These are phyloP conservation scores for Plemyria rubiginata DNA, from an alignment of 2,888 invertebrate genomes.

Conservation along the genomic window DNA sequence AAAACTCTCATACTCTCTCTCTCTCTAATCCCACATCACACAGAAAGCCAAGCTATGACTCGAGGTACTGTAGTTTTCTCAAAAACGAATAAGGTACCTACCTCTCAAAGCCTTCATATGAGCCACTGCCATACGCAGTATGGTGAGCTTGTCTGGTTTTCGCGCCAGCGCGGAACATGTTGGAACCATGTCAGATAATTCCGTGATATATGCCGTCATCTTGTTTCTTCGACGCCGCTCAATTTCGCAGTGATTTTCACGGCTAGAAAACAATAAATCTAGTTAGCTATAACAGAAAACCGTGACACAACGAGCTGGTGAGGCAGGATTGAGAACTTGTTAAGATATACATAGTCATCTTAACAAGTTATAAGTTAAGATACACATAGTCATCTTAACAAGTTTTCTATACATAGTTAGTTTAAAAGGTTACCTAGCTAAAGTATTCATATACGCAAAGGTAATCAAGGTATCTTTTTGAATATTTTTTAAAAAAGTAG, in stretches of 20 bases:
- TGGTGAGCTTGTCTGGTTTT: slow-evolving; percentile 99
- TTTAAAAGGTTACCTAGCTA: slow-evolving; percentile 4
- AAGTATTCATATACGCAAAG: slow-evolving; percentile 20
- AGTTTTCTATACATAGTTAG: no score
- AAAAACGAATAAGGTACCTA: slow-evolving; percentile 84
- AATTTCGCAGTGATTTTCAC: slow-evolving; percentile 99
- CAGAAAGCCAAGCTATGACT: no score
- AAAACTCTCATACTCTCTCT: no score
- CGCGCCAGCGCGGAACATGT: slow-evolving; percentile 98
- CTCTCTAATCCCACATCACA: no score
- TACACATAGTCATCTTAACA: no score
- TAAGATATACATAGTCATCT: no score
- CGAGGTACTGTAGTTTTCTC: not conserved
- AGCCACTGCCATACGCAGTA: slow-evolving; percentile 99
- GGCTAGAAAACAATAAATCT: slow-evolving; percentile 75
- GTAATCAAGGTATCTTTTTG: slow-evolving; percentile 49
- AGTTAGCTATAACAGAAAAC: not conserved
- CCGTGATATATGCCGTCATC: slow-evolving; percentile 99
- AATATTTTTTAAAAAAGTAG: slow-evolving; percentile 55
- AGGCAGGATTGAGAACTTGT: not conserved
- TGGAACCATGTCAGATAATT: slow-evolving; percentile 99
- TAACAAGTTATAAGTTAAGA: no score
- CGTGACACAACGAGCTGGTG: not conserved
- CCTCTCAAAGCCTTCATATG: slow-evolving; percentile 99
- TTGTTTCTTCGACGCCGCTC: slow-evolving; percentile 99